Evolutionary conservation across 2,888 invertebrate species (phyloP), one percentile per base, ranked within the genome.

Genomic region (Tenthredo mesomela): DNA sequence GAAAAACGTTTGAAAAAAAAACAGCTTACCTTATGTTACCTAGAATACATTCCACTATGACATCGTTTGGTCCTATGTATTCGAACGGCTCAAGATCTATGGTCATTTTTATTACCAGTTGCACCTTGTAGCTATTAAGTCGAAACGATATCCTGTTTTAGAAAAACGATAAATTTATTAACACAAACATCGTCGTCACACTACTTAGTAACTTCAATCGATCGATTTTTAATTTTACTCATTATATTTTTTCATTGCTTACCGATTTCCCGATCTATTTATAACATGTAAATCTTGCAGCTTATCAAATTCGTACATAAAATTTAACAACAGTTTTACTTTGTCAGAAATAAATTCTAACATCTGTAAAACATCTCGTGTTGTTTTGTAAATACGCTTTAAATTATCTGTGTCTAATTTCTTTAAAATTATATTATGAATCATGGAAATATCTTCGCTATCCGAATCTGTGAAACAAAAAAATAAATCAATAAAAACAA

Each of bases 21-120:
- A n/a, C n/a, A n/a, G 87, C 87, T 88, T 84, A 92, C 92, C 88
- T 91, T 40, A 91, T 87, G 47, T 85, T 86, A 65, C 92, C 92
- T 73, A 90, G 85, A n/a, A 91, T n/a, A 86, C 87, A 89, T 40
- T 50, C 25, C 6, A 91, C 86, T n/a, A 86, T 83, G 61, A 92
- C 86, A 61, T 92, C 90, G 18, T 89, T 85, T 4, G 88, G 85
- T 54, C 84, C 84, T 15, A 92, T 91, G 43, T 88, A 86, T 77
- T 88, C 85, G 47, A 92, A 90, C 50, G 86, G 85, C 85, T 89
- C 91, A 29, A 92, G 85, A 47, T 86, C 70, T 7, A 92, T 84
- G 0, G 88, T 88, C 6, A 92, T 80, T 61, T 87, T 87, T 67
- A 92, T 84, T 85, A 92, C 89, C 85, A 89, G 91, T 47, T 89